These are phyloP conservation scores for Pteronotus mesoamericanus DNA, from an alignment of 2,797 vertebrate genomes.

Conservation along the genomic window DNA sequence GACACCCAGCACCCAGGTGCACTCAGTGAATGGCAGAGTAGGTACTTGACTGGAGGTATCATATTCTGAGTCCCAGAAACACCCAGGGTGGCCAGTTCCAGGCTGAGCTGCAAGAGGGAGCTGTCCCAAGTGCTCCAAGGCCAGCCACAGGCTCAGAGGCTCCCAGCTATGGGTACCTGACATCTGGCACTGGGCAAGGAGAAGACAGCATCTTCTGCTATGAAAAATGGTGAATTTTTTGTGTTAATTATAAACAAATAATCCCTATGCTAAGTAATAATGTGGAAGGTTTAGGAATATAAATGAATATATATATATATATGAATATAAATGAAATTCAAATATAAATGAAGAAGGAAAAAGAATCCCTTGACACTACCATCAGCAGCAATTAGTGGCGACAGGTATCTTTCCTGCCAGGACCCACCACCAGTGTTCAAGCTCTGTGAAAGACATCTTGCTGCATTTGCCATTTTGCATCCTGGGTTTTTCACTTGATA, in stretches of 20 bases:
- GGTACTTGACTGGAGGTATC: neutral
- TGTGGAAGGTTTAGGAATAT: neutral
- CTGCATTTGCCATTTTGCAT: neutral
- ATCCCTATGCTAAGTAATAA: neutral
- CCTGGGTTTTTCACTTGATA: neutral
- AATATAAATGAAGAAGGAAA: neutral
- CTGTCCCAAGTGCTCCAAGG: neutral
- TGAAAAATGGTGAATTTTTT: neutral
- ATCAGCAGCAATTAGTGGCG: rapidly evolving
- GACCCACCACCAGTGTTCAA: rapidly evolving
- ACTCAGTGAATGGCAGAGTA: neutral
- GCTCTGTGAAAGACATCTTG: rapidly evolving
- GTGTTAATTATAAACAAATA: neutral
- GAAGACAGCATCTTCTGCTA: neutral
- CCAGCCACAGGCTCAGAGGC: neutral
- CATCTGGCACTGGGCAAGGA: neutral
- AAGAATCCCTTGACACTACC: rapidly evolving
- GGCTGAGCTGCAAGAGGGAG: neutral
- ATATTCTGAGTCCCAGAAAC: neutral
- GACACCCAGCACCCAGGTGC: neutral
- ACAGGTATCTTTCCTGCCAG: neutral
- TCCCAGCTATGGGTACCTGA: neutral
- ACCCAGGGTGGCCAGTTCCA: neutral
- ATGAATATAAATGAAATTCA: too few species aligned
- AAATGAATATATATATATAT: too few species aligned